Conservation (phyloP, 1,140 invertebrate species). For the Trypoxylus dichotomus region DNA sequence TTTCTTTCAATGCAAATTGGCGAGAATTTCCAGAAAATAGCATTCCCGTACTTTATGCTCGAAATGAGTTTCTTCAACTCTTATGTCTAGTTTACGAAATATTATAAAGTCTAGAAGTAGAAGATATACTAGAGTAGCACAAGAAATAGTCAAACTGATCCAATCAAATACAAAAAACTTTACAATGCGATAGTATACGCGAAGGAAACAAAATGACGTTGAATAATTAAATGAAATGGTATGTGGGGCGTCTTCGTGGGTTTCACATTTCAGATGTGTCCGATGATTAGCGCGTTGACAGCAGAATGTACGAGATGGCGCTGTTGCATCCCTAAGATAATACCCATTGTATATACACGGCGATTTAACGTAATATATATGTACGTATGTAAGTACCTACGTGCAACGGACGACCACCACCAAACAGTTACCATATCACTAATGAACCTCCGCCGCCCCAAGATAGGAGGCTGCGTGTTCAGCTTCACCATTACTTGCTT, state of each 20-base stretch:
- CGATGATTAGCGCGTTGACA: conserved; percentile 38
- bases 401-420: neutral
- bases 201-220: conserved; percentile 42
- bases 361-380: neutral
- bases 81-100: no score
- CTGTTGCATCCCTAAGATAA: conserved; percentile 36
- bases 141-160: conserved; percentile 12
- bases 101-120: neutral
- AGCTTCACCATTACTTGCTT: conserved; percentile 46
- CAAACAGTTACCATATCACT: conserved; percentile 31
- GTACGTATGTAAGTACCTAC: neutral
- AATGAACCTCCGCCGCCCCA: conserved; percentile 43
- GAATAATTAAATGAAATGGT: conserved; percentile 44
- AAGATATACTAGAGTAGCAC: neutral
- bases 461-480: conserved; percentile 37
- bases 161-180: conserved; percentile 7
- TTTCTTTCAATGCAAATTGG: no score
- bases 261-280: conserved; percentile 44
- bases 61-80: no score
- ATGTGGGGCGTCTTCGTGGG: conserved; percentile 43
- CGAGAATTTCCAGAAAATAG: no score
- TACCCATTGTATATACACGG: conserved; percentile 21
- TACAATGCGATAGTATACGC: neutral
- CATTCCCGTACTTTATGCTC: no score
- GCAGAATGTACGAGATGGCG: conserved; percentile 38